Base-by-base conservation (phyloP, 2,888 invertebrate species). In the Eilema caniola region DNA sequence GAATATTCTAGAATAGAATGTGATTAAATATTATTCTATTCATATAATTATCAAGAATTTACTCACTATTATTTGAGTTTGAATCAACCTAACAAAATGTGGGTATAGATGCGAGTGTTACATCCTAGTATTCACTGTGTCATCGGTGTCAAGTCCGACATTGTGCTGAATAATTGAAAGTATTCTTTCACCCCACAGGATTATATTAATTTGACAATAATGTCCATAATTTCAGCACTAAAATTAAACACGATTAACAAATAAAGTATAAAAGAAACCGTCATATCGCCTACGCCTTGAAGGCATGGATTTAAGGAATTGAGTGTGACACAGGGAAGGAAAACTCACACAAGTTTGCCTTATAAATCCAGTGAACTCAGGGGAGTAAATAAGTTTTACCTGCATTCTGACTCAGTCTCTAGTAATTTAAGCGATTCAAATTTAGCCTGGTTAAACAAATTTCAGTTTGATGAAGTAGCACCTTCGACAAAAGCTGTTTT, bases 241-340 rank as follows among this genome's bases (percentile, higher is more conserved):
- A 28, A 5, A 5, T 28, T 53, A 53, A 53, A 53, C 20, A 41
- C 5, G 3, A 41, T 16, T 41, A 33, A 20, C 20, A n/a, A 53
- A n/a, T 53, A 20, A 53, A 53, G n/a, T 53, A n/a, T 41, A 16
- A 41, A 41, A 0, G 20, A 47, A 47, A 47, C 20, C 5, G 47
- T 28, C 14, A 5, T n/a, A 61, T 61, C 56, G 56, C 79, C 79
- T 73, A 4, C 85, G 23, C 66, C 81, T 87, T 80, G 66, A 12
- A 41, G 77, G 66, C 59, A 56, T 75, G 72, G 77, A 84, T 84
- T 84, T 84, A 85, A 83, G 82, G 86, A 88, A 86, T 89, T 91
- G 89, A 88, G 72, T 89, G 90, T 92, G 91, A 89, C 88, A 91
- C 90, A 93, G 92, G 92, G 92, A 90, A 90, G 89, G 89, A 90